Percentiles rank a stretch among this genome's conserved stretches.
phyloP scores from a whole-genome alignment of 2,797 vertebrate genomes.

The Melanotaenia nigrans region DNA sequence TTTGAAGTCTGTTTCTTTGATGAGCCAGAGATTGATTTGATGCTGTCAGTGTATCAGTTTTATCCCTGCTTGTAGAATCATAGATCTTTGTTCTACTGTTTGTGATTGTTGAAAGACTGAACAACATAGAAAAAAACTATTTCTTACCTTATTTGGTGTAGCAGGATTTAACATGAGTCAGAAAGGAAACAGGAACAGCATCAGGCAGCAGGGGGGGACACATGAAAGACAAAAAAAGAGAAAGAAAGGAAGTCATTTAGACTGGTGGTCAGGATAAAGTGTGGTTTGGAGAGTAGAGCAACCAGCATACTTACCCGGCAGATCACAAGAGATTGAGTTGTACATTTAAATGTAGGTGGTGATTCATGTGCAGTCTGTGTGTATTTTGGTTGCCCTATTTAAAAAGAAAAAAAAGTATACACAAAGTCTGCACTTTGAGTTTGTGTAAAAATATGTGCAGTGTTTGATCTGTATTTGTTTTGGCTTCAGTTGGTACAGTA shows the following conservation, averaged over 20 bases:
- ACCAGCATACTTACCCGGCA: slow-evolving; percentile 74
- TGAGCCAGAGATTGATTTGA: not conserved
- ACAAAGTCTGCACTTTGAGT: not conserved
- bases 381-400: slow-evolving; percentile 2
- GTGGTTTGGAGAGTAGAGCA: slow-evolving; percentile 41
- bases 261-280: slow-evolving; percentile 35
- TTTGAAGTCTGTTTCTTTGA: not conserved
- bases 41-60: slow-evolving; percentile 7
- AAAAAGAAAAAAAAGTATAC: not conserved
- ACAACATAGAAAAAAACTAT: slow-evolving; percentile 34
- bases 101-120: slow-evolving; percentile 25
- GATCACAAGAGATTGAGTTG: slow-evolving; percentile 8
- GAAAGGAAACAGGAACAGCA: slow-evolving; percentile 38
- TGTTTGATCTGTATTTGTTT: slow-evolving; percentile 1
- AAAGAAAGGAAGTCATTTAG: slow-evolving; percentile 66
- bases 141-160: slow-evolving; percentile 82
- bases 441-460: not conserved
- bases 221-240: slow-evolving; percentile 73
- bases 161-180: slow-evolving; percentile 31
- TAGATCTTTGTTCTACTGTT: not conserved
- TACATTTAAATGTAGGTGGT: slow-evolving; percentile 7
- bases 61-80: slow-evolving; percentile 3
- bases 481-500: not conserved
- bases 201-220: slow-evolving; percentile 38
- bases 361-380: not conserved